phyloP scores from a whole-genome alignment of 2,888 invertebrate genomes.

The Papilio elwesi region DNA sequence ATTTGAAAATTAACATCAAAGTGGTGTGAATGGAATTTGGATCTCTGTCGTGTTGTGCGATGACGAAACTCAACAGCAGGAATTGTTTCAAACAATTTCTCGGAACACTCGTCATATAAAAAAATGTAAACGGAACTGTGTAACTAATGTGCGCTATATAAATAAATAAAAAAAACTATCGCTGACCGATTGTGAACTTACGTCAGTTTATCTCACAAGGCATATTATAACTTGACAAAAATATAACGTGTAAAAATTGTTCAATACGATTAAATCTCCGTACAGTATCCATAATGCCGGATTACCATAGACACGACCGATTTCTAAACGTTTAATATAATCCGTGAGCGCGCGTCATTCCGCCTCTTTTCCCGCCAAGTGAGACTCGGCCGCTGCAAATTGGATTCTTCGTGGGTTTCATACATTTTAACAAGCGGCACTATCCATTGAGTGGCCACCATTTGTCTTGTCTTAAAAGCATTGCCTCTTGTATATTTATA shows the following conservation, averaged over 20 bases:
- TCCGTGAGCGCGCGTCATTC: conserved; percentile 21
- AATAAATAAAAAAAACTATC: too few species aligned
- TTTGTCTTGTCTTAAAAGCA: conserved; percentile 81
- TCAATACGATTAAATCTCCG: neutral
- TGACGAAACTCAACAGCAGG: too few species aligned
- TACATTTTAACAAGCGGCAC: conserved; percentile 72
- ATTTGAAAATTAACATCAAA: too few species aligned
- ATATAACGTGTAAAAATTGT: neutral
- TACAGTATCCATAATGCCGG: neutral
- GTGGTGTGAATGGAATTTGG: too few species aligned
- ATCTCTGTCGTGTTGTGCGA: too few species aligned
- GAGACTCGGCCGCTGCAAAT: conserved; percentile 53
- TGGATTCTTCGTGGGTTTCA: conserved; percentile 57
- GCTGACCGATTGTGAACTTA: too few species aligned
- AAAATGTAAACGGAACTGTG: too few species aligned
- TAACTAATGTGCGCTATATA: too few species aligned
- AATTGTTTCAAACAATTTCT: too few species aligned
- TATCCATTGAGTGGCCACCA: conserved; percentile 55
- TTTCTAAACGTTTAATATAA: conserved; percentile 31
- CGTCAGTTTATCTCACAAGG: too few species aligned
- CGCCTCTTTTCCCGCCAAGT: conserved; percentile 52
- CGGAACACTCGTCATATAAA: too few species aligned
- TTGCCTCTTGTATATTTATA: conserved; percentile 83
- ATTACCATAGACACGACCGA: conserved; percentile 21
- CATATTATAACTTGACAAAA: too few species aligned